phyloP scores from a whole-genome alignment of 1,140 invertebrate species.

The Pseudomyrmex sp. region DNA sequence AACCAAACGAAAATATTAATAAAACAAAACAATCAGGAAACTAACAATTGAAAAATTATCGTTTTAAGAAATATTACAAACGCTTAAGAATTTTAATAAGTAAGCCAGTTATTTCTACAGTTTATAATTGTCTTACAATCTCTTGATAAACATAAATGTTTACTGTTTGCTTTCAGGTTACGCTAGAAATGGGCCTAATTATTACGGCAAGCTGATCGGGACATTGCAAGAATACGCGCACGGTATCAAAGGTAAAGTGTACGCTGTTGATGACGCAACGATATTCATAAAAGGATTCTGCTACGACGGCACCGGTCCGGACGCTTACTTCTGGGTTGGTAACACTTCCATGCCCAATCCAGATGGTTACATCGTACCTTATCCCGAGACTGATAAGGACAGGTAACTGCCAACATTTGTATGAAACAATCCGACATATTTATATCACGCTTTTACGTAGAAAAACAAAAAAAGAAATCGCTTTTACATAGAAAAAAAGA shows the following conservation, averaged over 20 bases:
- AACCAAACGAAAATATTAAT: too few species aligned
- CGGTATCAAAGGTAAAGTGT: conserved; percentile 91
- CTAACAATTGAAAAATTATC: not conserved
- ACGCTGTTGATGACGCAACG: conserved; percentile 94
- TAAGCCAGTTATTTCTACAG: too few species aligned
- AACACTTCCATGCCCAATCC: conserved; percentile 91
- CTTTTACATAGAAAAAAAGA: not conserved
- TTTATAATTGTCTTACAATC: too few species aligned
- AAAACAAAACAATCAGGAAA: not conserved
- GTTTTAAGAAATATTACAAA: too few species aligned
- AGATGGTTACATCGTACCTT: conserved; percentile 93
- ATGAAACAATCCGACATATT: not conserved
- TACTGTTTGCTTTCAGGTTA: conserved; percentile 79
- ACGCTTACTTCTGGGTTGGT: conserved; percentile 95
- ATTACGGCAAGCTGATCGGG: conserved; percentile 92
- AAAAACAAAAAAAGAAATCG: not conserved
- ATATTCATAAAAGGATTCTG: conserved; percentile 94
- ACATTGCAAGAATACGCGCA: conserved; percentile 89
- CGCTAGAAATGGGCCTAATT: conserved; percentile 85
- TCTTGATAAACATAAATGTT: not conserved
- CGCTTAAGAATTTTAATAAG: too few species aligned
- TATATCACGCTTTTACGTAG: not conserved
- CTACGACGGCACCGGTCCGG: conserved; percentile 94
- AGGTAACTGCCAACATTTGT: conserved; percentile 85
- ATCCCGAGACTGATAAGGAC: conserved; percentile 92